These are phyloP conservation scores for Ctenomys sociabilis DNA, from an alignment of 2,113 vertebrate species.

Conservation along the genomic window DNA sequence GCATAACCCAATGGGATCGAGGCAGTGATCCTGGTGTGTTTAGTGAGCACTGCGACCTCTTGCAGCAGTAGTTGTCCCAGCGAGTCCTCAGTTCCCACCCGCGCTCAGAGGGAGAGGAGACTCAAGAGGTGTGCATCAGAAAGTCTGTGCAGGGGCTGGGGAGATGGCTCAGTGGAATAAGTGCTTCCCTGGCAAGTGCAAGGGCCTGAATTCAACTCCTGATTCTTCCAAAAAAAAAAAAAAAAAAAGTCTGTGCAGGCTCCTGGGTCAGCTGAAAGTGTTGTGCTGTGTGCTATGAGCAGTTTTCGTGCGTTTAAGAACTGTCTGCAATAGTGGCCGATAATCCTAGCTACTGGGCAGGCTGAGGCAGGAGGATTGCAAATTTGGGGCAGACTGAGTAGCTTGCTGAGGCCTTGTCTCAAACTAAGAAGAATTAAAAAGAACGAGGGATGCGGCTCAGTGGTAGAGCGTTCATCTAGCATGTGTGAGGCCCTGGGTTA, in stretches of 20 bases:
- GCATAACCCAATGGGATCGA: not conserved
- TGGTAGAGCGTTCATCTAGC: not conserved
- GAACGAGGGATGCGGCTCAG: no score
- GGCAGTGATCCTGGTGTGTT: not conserved
- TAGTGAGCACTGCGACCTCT: not conserved
- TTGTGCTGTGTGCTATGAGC: no score
- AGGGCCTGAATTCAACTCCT: no score
- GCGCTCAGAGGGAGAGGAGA: not conserved
- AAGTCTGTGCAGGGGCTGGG: not conserved
- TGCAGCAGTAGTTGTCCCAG: not conserved
- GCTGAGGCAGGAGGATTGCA: not conserved
- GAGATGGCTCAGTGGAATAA: no score
- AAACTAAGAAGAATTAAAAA: not conserved
- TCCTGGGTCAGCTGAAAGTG: not conserved
- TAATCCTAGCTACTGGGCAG: not conserved
- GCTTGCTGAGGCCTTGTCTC: not conserved
- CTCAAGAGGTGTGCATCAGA: not conserved
- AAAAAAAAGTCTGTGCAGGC: not conserved
- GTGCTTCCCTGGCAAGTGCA: no score
- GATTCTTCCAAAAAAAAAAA: no score
- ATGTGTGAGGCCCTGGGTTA: not conserved
- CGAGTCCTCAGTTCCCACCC: not conserved
- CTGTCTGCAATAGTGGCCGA: not conserved
- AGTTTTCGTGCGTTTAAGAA: not conserved
- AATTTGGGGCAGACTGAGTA: not conserved